phyloP scores from a whole-genome alignment of 2,888 invertebrate genomes.

The Brassicogethes aeneus region DNA sequence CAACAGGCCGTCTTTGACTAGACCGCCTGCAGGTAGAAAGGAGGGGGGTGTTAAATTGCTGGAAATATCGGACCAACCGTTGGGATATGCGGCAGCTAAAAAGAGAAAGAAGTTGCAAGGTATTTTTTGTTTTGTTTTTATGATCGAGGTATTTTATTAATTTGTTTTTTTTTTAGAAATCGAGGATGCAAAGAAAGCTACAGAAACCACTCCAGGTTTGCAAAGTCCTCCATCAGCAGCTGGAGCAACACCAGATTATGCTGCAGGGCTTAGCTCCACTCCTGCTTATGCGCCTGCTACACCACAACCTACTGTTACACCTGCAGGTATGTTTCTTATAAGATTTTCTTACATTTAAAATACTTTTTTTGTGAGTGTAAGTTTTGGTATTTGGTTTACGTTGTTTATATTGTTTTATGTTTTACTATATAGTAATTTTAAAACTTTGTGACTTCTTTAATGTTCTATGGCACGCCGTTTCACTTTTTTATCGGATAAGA shows the following conservation, averaged over 20 bases:
- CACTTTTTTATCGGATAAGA: too few species aligned
- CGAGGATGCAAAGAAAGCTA: conserved; percentile 57
- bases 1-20: conserved; percentile 48
- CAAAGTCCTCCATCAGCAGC: conserved; percentile 28
- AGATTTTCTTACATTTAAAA: too few species aligned
- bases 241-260: conserved; percentile 69
- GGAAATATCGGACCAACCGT: conserved; percentile 88
- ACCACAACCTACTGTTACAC: conserved; percentile 32
- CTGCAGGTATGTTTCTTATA: too few species aligned
- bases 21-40: conserved; percentile 61
- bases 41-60: conserved; percentile 91
- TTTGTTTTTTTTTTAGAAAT: conserved; percentile 40
- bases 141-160: too few species aligned
- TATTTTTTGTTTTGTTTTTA: too few species aligned
- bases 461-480: too few species aligned
- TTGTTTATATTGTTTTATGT: too few species aligned
- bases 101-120: conserved; percentile 78
- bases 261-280: conserved; percentile 63
- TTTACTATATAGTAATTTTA: too few species aligned
- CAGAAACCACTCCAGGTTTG: conserved; percentile 41
- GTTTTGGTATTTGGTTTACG: too few species aligned
- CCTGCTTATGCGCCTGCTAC: conserved; percentile 39
- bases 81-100: conserved; percentile 76
- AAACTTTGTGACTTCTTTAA: too few species aligned
- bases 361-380: too few species aligned